Percentiles rank a stretch among this genome's conserved stretches.
phyloP scores from a whole-genome alignment of 1,140 invertebrate genomes.

The Bombus pyrosoma region DNA sequence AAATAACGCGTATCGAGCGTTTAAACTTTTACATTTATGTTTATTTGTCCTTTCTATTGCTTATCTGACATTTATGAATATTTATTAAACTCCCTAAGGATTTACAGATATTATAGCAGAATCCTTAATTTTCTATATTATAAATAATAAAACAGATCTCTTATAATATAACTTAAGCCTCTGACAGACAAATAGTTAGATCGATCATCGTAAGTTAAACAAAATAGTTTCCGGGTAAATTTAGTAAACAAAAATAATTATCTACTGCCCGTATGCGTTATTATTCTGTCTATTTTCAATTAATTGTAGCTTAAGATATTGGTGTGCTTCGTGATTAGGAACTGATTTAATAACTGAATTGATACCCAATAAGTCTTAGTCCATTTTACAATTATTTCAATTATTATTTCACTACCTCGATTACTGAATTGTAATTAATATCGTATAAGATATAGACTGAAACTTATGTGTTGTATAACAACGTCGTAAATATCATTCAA shows the following conservation, averaged over 20 bases:
- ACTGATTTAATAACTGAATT: background rate
- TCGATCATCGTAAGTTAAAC: background rate
- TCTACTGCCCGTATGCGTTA: background rate
- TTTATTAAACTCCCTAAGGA: background rate
- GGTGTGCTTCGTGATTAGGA: background rate
- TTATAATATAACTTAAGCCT: background rate
- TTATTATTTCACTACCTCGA: background rate
- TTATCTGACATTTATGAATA: background rate
- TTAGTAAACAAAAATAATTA: conserved; percentile 6
- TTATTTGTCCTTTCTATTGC: too few species aligned
- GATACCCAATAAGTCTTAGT: background rate
- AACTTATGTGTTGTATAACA: background rate
- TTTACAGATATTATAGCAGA: background rate
- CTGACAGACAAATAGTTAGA: background rate
- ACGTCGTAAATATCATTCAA: background rate
- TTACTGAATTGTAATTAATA: background rate
- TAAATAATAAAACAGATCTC: background rate
- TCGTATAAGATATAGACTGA: background rate
- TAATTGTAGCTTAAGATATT: background rate
- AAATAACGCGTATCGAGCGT: background rate
- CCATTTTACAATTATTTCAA: background rate
- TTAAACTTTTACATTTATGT: background rate
- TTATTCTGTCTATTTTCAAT: conserved; percentile 3
- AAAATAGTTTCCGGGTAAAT: background rate
- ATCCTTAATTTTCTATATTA: background rate